Conservation (phyloP, 2,888 invertebrate species). For the Ceriagrion tenellum region DNA sequence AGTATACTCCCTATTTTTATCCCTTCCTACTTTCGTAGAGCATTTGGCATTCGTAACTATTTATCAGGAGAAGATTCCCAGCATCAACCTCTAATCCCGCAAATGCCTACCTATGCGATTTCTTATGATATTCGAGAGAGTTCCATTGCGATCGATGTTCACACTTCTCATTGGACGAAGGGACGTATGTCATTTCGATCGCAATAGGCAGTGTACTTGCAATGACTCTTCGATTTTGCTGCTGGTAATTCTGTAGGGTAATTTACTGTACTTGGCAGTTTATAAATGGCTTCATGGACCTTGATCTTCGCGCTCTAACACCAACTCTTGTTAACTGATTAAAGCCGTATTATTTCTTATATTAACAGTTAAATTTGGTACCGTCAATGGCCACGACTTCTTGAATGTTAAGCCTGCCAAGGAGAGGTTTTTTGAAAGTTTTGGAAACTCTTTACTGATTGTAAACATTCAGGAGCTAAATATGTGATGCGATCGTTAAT, state of each 20-base stretch:
- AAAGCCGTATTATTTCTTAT: no score
- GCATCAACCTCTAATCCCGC: neutral
- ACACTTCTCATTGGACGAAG: neutral
- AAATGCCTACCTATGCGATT: neutral
- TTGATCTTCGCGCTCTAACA: no score
- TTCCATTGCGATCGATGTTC: neutral
- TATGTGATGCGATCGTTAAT: no score
- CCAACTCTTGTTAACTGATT: no score
- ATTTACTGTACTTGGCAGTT: neutral
- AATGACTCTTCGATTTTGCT: neutral
- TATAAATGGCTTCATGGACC: neutral
- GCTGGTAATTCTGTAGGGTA: neutral
- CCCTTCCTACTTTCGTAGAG: neutral
- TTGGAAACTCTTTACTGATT: no score
- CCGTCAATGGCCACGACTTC: no score
- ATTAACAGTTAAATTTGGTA: no score
- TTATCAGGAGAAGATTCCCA: neutral
- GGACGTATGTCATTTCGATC: neutral
- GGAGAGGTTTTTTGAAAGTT: no score
- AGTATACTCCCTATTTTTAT: neutral
- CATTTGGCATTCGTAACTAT: neutral
- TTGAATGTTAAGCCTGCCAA: no score
- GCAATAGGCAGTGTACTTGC: neutral
- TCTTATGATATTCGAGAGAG: neutral
- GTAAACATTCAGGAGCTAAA: no score